Conservation (phyloP, 2,797 vertebrate species). For the Bucorvus abyssinicus region DNA sequence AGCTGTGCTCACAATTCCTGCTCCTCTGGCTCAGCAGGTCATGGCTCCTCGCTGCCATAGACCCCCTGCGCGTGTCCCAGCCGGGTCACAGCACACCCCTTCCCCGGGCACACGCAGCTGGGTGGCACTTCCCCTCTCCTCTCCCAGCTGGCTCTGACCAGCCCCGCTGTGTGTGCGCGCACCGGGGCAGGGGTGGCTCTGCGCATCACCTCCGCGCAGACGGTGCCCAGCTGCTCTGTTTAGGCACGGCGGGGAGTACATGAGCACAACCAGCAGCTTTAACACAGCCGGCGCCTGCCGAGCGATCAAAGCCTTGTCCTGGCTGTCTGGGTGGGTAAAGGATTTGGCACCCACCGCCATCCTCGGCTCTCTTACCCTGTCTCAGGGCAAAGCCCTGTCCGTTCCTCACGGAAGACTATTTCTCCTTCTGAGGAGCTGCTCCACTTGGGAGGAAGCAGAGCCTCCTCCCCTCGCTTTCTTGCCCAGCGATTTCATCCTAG, state of each 20-base stretch:
- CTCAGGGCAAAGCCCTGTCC: background rate
- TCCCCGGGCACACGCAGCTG: background rate
- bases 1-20: background rate
- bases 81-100: background rate
- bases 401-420: background rate
- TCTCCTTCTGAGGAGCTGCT: background rate
- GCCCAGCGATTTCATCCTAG: background rate
- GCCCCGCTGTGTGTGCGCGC: fast-evolving
- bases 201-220: background rate
- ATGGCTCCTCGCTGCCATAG: background rate
- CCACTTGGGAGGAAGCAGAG: background rate
- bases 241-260: background rate
- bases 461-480: background rate
- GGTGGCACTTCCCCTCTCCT: background rate
- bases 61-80: fast-evolving
- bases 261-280: background rate
- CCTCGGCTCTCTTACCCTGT: background rate
- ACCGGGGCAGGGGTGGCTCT: background rate
- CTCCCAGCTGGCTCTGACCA: background rate
- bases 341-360: background rate
- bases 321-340: background rate
- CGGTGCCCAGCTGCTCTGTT: background rate
- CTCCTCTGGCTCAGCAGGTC: background rate
- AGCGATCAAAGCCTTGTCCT: background rate
- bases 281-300: fast-evolving